Conservation (phyloP, 2,888 invertebrate genomes). For the Galerucella nymphaeae region DNA sequence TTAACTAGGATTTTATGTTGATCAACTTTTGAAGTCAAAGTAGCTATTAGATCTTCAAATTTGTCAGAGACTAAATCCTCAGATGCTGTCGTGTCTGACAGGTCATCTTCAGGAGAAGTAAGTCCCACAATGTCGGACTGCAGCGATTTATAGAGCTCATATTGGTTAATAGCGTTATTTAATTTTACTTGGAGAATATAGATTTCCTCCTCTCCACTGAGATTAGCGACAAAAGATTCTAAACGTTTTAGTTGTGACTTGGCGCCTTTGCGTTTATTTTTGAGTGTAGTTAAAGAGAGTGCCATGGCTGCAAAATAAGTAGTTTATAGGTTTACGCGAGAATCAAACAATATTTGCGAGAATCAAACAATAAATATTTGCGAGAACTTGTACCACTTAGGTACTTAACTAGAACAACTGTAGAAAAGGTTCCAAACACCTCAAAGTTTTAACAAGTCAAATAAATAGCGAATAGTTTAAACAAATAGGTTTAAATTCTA, state of each 20-base stretch:
- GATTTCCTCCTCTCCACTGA: background rate
- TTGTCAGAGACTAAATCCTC: slow-evolving; percentile 2
- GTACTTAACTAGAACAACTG: background rate
- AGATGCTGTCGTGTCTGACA: background rate
- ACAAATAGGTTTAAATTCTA: background rate
- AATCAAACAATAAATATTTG: too few species aligned
- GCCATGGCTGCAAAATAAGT: background rate
- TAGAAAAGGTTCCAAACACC: slow-evolving; percentile 6
- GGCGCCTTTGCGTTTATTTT: slow-evolving; percentile 1
- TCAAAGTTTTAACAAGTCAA: background rate
- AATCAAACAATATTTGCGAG: too few species aligned
- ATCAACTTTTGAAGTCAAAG: background rate
- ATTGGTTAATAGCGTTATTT: background rate
- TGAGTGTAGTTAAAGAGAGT: slow-evolving; percentile 2
- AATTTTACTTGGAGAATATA: background rate
- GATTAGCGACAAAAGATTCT: slow-evolving; percentile 7
- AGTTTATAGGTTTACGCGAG: too few species aligned
- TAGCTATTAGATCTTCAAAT: slow-evolving; percentile 6
- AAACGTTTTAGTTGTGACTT: background rate
- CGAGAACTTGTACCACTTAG: too few species aligned
- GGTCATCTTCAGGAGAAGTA: background rate
- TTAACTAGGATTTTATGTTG: too few species aligned
- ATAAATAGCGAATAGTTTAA: slow-evolving; percentile 4
- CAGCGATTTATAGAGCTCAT: slow-evolving; percentile 8
- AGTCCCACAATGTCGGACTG: slow-evolving; percentile 6